These are phyloP conservation scores for Percopsis omiscomaycus DNA, from an alignment of 2,797 vertebrate species.

Conservation along the genomic window DNA sequence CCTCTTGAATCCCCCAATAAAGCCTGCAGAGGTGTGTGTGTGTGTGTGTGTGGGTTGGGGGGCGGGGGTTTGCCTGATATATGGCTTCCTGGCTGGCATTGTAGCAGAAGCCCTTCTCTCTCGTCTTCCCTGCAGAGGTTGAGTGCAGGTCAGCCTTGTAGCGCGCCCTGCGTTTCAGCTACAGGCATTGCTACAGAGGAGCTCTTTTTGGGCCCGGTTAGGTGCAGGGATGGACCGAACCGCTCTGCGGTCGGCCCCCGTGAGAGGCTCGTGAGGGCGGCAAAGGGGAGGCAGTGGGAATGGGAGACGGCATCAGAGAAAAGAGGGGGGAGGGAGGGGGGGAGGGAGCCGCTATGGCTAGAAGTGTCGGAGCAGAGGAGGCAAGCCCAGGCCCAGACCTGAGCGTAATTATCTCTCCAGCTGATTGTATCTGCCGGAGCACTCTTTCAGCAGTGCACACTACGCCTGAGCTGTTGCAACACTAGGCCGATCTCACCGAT, in stretches of 20 bases:
- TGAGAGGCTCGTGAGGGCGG: conserved; percentile 49
- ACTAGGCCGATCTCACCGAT: conserved; percentile 1
- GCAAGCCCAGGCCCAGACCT: conserved; percentile 69
- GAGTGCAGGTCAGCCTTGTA: conserved; percentile 30
- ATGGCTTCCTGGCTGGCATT: conserved; percentile 76
- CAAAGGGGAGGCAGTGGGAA: conserved; percentile 30
- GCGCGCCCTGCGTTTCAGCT: conserved; percentile 45
- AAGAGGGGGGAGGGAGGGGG: conserved; percentile 40
- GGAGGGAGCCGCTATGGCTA: conserved; percentile 56
- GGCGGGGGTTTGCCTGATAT: conserved; percentile 69
- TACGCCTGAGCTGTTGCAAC: not conserved
- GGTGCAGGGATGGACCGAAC: conserved; percentile 27
- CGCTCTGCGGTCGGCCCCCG: conserved; percentile 44
- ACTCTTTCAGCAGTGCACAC: conserved; percentile 36
- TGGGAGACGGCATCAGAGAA: conserved; percentile 18
- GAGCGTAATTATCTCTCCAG: conserved; percentile 65
- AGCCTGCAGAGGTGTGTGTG: conserved; percentile 64
- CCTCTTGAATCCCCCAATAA: conserved; percentile 69
- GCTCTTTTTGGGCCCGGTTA: conserved; percentile 50
- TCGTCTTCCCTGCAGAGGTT: conserved; percentile 44
- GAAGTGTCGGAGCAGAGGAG: conserved; percentile 70
- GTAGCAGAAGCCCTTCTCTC: conserved; percentile 60
- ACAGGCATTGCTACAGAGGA: conserved; percentile 43
- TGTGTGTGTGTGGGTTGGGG: conserved; percentile 34
- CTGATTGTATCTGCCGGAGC: conserved; percentile 67